Base-by-base conservation (phyloP, 92 coral and sea anemone species). In the Epizoanthus ramosus region DNA sequence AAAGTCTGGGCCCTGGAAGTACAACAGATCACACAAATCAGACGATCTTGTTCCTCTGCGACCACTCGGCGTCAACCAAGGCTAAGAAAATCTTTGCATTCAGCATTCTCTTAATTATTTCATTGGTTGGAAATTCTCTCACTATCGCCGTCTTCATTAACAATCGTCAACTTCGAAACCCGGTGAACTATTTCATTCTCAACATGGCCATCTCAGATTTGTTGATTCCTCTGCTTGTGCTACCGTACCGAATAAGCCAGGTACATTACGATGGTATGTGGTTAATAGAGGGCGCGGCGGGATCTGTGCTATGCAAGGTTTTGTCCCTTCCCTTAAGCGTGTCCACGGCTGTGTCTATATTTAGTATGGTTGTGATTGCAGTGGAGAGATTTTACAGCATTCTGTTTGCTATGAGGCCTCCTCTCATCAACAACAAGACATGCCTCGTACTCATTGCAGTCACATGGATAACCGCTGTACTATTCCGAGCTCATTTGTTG, bases 381-480 rank as follows among this genome's bases (percentile, higher is more conserved):
- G 47, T 18, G 3, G 72, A 67, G 50, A 67, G 72, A 67, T 67
- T 67, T 9, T 41, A 67, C 72, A 67, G 72, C 14, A 67, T 67
- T 67, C 72, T 67, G 43, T 67, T 67, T 14, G 72, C 72, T 3
- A 33, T 67, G 72, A 67, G 72, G 72, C 72, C 33, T 28, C 72
- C 72, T 5, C 72, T 67, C 10, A 33, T 67, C 47, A 37, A 21
- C 0, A 33, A 33, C 50, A 19, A 1, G 8, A 33, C 21, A n/a
- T 67, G 72, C 72, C 47, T n/a, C 10, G 0, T 67, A 15, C 31
- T 67, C 47, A 67, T 67, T 35, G 72, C 47, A 19, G 50, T 33
- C 9, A 67, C 72, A 8, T 35, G 72, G 72, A 2, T 67, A 14
- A 41, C 19, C n/a, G 72, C 72, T 3, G 72, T 67, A 21, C 45